phyloP scores from a whole-genome alignment of 2,888 invertebrate genomes.

The Tetramorium bicarinatum region DNA sequence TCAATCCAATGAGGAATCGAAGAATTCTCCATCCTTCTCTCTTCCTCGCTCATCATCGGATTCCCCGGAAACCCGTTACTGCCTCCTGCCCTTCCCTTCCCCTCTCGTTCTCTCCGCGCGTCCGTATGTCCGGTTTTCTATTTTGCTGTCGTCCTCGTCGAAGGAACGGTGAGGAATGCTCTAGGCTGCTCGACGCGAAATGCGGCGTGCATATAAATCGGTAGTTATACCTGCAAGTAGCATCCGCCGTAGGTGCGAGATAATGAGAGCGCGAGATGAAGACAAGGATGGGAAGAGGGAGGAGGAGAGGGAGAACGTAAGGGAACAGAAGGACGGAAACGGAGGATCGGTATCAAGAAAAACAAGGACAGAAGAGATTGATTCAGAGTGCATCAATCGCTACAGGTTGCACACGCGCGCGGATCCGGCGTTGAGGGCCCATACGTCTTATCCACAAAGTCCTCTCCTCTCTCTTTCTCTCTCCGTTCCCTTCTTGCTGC shows the following conservation, averaged over 20 bases:
- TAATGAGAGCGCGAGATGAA: constrained; percentile 2
- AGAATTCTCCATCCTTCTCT: constrained; percentile 54
- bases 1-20: background rate
- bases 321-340: background rate
- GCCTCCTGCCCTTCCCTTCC: constrained; percentile 45
- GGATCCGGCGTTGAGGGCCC: constrained; percentile 49
- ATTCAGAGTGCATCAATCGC: constrained; percentile 20
- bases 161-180: constrained; percentile 73
- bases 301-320: background rate
- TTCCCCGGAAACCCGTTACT: constrained; percentile 51
- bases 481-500: constrained; percentile 30
- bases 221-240: constrained; percentile 76
- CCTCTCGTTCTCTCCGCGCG: constrained; percentile 50
- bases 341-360: background rate
- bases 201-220: constrained; percentile 79
- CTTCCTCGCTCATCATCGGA: constrained; percentile 30
- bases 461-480: constrained; percentile 24
- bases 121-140: constrained; percentile 44
- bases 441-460: constrained; percentile 78
- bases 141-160: constrained; percentile 61
- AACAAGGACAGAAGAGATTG: constrained; percentile 15
- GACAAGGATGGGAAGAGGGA: background rate
- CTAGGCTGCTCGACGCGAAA: constrained; percentile 77
- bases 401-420: background rate
- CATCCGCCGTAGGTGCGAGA: constrained; percentile 70